phyloP scores from a whole-genome alignment of 2,888 invertebrate genomes.

The Formica aserva region DNA sequence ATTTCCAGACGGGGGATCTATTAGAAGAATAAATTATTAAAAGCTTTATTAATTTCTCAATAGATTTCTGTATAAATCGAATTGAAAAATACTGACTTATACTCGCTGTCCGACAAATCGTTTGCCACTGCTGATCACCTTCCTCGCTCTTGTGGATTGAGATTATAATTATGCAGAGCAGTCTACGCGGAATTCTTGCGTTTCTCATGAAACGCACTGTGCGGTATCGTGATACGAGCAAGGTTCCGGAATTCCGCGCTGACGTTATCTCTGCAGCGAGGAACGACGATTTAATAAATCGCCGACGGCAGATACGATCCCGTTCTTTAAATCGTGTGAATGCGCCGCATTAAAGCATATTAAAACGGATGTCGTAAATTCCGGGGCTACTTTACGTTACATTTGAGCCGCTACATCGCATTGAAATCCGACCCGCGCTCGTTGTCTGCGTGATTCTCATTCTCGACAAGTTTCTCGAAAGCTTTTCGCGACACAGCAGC shows the following conservation, averaged over 20 bases:
- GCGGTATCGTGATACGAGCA: constrained; percentile 12
- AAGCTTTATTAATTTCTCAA: not conserved
- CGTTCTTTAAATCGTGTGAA: constrained; percentile 69
- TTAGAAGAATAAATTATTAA: not conserved
- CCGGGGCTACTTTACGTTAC: constrained; percentile 62
- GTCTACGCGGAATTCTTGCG: constrained; percentile 20
- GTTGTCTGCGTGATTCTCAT: constrained; percentile 59
- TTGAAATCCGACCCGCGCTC: constrained; percentile 51
- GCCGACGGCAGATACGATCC: constrained; percentile 69
- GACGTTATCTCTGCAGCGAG: constrained; percentile 62
- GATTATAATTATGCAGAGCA: constrained; percentile 17
- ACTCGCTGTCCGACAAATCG: not conserved
- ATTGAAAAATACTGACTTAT: not conserved
- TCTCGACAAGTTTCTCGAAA: constrained; percentile 58
- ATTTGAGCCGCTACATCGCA: constrained; percentile 52
- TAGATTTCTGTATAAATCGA: not conserved
- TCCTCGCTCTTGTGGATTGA: not conserved
- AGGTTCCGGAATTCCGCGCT: constrained; percentile 15
- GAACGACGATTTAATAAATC: constrained; percentile 67
- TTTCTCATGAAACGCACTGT: constrained; percentile 20
- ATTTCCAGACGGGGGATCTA: not conserved
- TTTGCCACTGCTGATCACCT: not conserved
- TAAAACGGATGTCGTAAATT: constrained; percentile 72
- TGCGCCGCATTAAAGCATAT: constrained; percentile 68
- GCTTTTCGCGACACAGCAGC: constrained; percentile 46